Conservation (phyloP, 2,113 vertebrate genomes). For the Phyllostomus hastatus region DNA sequence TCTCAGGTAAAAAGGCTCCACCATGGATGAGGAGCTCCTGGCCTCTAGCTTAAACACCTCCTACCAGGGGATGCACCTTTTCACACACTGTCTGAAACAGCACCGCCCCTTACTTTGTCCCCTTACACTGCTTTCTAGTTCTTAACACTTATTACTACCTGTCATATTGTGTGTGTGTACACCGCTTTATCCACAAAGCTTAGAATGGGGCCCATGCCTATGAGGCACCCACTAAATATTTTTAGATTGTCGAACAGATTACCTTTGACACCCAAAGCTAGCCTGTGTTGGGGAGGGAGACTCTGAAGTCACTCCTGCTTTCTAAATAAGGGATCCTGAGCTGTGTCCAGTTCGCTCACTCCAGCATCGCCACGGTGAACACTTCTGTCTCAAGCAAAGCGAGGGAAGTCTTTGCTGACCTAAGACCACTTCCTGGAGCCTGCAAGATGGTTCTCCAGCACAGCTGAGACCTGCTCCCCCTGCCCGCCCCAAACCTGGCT, state of each 20-base stretch:
- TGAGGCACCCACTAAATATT: not conserved
- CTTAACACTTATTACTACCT: not conserved
- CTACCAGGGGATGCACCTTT: not conserved
- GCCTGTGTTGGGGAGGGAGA: not conserved
- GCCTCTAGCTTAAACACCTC: not conserved
- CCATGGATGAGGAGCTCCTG: not conserved
- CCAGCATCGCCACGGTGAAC: not conserved
- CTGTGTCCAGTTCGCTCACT: not conserved
- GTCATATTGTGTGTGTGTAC: not conserved
- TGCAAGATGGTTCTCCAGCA: not conserved
- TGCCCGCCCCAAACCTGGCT: not conserved
- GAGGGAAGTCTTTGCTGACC: not conserved
- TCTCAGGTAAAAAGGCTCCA: not conserved
- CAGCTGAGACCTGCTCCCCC: not conserved
- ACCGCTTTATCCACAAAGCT: not conserved
- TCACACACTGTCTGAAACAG: not conserved
- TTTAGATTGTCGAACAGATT: not conserved
- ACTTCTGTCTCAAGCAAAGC: not conserved
- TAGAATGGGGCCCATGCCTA: not conserved
- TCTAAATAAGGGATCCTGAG: not conserved
- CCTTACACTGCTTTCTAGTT: not conserved
- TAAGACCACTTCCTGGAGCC: not conserved
- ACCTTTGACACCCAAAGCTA: not conserved
- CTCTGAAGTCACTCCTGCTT: not conserved
- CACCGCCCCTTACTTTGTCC: not conserved